Evolutionary conservation across 1,140 invertebrate species (phyloP).

Genomic region (Nasonia longicornis): DNA sequence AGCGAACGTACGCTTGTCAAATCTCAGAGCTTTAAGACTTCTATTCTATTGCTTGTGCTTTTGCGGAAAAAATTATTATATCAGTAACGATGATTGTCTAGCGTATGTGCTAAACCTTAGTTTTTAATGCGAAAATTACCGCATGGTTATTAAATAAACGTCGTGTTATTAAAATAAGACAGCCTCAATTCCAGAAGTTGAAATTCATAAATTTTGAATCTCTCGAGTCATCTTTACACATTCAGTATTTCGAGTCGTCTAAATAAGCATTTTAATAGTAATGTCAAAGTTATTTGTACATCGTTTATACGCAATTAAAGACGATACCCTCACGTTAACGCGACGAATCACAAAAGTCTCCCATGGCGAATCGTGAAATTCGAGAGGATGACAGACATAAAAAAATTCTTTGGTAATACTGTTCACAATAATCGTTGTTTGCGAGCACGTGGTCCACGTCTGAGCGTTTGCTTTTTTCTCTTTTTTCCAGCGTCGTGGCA

Average conservation of each 20-base stretch:
- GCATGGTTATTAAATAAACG: neutral
- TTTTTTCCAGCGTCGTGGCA: slow-evolving; percentile 6
- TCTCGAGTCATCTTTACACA: neutral
- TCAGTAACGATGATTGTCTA: neutral
- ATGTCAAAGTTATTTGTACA: neutral
- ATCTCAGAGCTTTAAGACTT: neutral
- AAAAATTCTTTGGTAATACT: slow-evolving; percentile 46
- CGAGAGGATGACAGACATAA: too few species aligned
- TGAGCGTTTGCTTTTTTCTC: slow-evolving; percentile 29
- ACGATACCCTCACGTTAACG: neutral
- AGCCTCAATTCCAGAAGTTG: neutral
- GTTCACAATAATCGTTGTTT: slow-evolving; percentile 31
- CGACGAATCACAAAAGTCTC: neutral
- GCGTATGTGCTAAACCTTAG: neutral
- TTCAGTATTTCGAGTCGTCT: neutral
- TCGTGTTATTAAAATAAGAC: neutral
- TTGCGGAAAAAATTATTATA: neutral
- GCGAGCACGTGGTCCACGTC: slow-evolving; percentile 33
- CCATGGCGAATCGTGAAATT: neutral
- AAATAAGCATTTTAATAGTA: neutral
- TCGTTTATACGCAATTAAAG: neutral
- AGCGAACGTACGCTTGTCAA: neutral
- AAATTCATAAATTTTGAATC: neutral
- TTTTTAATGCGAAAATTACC: neutral
- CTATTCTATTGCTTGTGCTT: neutral